phyloP scores from a whole-genome alignment of 2,888 invertebrate species.

The Sphecodes monilicornis region DNA sequence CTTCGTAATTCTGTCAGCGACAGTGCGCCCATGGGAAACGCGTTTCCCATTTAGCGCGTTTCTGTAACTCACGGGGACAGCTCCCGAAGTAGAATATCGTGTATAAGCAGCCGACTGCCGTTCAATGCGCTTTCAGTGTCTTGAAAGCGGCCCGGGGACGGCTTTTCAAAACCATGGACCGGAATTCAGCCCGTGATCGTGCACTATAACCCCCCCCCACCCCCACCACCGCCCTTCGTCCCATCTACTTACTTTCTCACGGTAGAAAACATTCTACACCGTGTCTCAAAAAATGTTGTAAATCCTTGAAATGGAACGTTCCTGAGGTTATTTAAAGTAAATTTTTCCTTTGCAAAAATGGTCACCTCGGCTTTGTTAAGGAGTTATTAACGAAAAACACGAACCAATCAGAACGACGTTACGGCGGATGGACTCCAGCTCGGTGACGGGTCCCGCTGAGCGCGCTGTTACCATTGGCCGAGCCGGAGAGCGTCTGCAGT shows the following conservation, averaged over 20 bases:
- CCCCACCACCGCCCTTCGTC: no score
- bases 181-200: conserved; percentile 24
- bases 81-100: background rate
- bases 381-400: no score
- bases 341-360: no score
- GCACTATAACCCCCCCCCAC: background rate
- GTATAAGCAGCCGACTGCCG: background rate
- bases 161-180: conserved; percentile 11
- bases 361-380: no score
- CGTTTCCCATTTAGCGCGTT: conserved; percentile 6
- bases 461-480: no score
- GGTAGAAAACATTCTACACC: background rate
- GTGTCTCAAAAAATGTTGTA: no score
- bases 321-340: no score
- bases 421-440: no score
- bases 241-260: background rate
- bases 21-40: background rate
- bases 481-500: no score
- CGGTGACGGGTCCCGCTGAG: no score
- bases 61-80: conserved; percentile 8
- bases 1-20: background rate
- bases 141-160: background rate
- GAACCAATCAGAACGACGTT: no score
- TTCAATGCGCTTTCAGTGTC: conserved; percentile 20
- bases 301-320: no score